Evolutionary conservation across 2,113 vertebrate species (phyloP), one percentile per base, ranked within the genome.

Genomic region (Ondatra zibethicus): DNA sequence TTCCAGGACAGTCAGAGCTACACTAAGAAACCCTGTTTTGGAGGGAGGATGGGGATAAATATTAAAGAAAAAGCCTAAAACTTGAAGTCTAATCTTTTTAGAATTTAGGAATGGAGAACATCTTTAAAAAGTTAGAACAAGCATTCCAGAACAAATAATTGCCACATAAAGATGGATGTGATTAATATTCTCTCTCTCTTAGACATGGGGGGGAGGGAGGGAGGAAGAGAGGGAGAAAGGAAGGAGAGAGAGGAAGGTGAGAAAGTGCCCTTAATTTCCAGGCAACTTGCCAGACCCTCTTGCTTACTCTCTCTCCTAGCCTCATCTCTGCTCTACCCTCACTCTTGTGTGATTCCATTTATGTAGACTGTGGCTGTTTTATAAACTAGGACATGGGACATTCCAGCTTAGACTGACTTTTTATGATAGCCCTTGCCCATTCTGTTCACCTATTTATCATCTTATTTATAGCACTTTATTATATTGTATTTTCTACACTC

Each of bases 351-450:
- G 81, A 45, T 90, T 81, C 61, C 58, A 42, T 82, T 55, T 31
- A 66, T 95, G 21, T 88, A 90, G 95, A 72, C 36, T 94, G 42
- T n/a, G 42, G 61, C 52, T 63, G 17, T 96, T 93, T 87, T 42
- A 92, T 75, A 55, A 88, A 87, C 81, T 25, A 82, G 39, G n/a
- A 11, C 31, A 21, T 73, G 42, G 10, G 39, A 55, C 87, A 94
- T 84, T 29, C 16, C 58, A 78, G 70, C 70, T 88, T 77, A 96
- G 82, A 58, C 29, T 92, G 91, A 36, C 55, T 73, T 76, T 89
- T 61, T 73, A 0, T 36, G 55, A n/a, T 89, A n/a, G 45, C 29
- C 36, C 31, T 58, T 13, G 50, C 63, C 36, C 1, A 2, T 80
- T 36, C 25, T 89, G 73, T 89, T 4, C 3, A n/a, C 23, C 21